phyloP scores from a whole-genome alignment of 2,888 invertebrate genomes.

The Eucera pruinosa region DNA sequence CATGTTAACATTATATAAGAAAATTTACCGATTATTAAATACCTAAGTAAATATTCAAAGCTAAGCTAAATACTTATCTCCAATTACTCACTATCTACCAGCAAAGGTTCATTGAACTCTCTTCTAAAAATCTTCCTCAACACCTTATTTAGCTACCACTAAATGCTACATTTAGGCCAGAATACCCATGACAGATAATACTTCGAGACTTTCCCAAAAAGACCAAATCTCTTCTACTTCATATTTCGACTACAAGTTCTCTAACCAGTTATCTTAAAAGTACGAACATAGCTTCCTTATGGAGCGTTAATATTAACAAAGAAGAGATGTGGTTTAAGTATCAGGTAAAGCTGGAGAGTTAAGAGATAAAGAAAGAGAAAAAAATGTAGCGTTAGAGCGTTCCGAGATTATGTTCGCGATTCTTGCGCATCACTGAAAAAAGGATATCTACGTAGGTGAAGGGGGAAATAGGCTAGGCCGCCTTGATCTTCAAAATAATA shows the following conservation, averaged over 20 bases:
- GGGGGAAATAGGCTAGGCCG: slow-evolving; percentile 76
- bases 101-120: neutral
- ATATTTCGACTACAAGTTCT: neutral
- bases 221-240: neutral
- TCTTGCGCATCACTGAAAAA: slow-evolving; percentile 77
- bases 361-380: neutral
- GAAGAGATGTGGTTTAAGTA: neutral
- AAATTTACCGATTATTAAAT: no score
- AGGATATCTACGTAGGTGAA: slow-evolving; percentile 82
- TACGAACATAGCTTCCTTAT: neutral
- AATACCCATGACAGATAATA: neutral
- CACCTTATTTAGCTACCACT: neutral
- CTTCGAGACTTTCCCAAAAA: neutral
- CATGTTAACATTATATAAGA: no score
- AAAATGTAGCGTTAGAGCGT: neutral
- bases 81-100: neutral
- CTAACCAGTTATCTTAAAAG: neutral
- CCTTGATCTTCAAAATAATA: slow-evolving; percentile 63
- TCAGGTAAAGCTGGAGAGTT: neutral
- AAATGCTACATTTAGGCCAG: neutral
- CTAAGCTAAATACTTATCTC: neutral
- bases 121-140: neutral
- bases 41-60: no score
- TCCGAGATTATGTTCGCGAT: slow-evolving; percentile 46
- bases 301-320: slow-evolving; percentile 9